Evolutionary conservation across 2,888 invertebrate species (phyloP).

Genomic region (Diarsia mendica): DNA sequence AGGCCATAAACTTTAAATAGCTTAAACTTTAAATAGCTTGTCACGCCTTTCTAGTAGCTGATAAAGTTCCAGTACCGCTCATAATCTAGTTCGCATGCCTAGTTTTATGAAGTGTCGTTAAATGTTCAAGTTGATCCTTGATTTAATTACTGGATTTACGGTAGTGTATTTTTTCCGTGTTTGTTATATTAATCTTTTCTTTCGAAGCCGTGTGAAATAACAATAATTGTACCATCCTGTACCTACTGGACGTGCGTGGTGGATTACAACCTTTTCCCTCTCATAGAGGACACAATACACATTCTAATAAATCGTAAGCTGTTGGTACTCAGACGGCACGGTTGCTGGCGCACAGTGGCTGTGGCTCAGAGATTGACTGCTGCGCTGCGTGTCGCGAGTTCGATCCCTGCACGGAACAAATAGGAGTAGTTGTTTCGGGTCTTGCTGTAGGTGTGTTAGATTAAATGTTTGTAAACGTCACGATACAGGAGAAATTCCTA

Average conservation of each 20-base stretch:
- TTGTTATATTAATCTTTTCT: neutral
- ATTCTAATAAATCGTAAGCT: too few relatives aligned
- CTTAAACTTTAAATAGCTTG: slow-evolving; percentile 60
- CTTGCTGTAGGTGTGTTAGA: too few relatives aligned
- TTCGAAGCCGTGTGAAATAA: too few relatives aligned
- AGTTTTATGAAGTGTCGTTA: slow-evolving; percentile 9
- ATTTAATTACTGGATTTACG: neutral
- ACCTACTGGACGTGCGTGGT: too few relatives aligned
- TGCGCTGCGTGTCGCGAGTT: too few relatives aligned
- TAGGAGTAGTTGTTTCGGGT: too few relatives aligned
- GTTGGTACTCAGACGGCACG: neutral
- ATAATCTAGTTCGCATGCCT: slow-evolving; percentile 19
- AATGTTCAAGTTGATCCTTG: neutral
- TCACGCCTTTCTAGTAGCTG: slow-evolving; percentile 52
- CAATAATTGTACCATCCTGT: too few relatives aligned
- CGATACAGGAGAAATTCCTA: too few relatives aligned
- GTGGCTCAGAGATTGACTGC: neutral
- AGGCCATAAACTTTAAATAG: slow-evolving; percentile 58
- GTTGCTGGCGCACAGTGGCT: neutral
- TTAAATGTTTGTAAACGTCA: too few relatives aligned
- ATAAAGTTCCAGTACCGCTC: slow-evolving; percentile 37
- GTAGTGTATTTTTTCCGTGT: neutral
- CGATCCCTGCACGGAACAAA: neutral
- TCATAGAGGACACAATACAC: too few relatives aligned
- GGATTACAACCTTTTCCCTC: too few relatives aligned